Base-by-base conservation (phyloP, 2,797 vertebrate genomes). In the Pteropus rufus region DNA sequence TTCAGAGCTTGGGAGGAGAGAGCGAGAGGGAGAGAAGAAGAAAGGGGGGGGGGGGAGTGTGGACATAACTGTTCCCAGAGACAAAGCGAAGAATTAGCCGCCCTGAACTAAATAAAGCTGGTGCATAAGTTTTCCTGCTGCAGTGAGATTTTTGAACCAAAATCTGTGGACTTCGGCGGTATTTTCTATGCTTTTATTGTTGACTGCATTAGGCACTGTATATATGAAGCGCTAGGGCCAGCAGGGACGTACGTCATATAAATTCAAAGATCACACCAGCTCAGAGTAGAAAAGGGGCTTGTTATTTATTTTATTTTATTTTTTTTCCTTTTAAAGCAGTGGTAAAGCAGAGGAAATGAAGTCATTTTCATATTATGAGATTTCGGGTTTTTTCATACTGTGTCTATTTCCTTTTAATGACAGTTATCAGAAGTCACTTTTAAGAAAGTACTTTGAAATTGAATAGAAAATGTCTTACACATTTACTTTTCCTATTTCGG, bases 371-470 rank as follows among this genome's bases (percentile, higher is more conserved):
- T 58, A 67, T 77, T 69, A 76, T 29, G 36, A 89, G 70, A 73
- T 44, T 65, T 73, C 18, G 46, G 34, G 29, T 6, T 69, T 52
- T 82, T 79, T 62, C 52, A 75, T 4, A 54, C 75, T 73, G 54
- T 56, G 76, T 65, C 41, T 76, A n/a, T 95, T 91, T 81, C 56
- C 60, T 75, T 83, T 77, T 69, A 77, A 91, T 49, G 44, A 94
- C 64, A 79, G 52, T 70, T 86, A 76, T 86, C 93, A 91, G 65
- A 94, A 91, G 93, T 70, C 73, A 65, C 85, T 92, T 91, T 56
- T 79, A 91, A 82, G 79, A 96, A 95, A 91, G 31, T 19, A 29
- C 64, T 96, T 89, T 92, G 82, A 81, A 80, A 84, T 2, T 44
- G 73, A 89, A 62, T 10, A 49, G 93, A 92, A 93, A 81, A 94